Evolutionary conservation across 2,888 invertebrate genomes (phyloP).

Genomic region (Drosophila hamatofila): DNA sequence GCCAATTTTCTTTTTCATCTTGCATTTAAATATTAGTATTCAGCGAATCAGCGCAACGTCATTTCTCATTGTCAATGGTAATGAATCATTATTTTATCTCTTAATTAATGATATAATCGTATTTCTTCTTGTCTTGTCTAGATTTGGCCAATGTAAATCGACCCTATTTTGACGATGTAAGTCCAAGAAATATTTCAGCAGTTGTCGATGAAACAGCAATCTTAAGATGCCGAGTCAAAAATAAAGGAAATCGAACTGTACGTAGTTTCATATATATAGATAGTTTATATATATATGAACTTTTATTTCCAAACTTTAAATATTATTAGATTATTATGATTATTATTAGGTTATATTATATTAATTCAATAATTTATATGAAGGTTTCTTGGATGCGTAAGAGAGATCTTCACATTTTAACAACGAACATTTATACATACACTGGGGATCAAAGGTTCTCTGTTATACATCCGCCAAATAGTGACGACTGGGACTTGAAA

Average conservation of each 20-base stretch:
- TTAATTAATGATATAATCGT: neutral
- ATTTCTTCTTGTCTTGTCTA: conserved; percentile 10
- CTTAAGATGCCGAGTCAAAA: conserved; percentile 93
- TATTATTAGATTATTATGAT: too few species aligned
- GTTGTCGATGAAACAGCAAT: conserved; percentile 93
- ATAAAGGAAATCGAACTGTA: conserved; percentile 93
- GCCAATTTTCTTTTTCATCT: conserved; percentile 62
- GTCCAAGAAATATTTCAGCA: conserved; percentile 92
- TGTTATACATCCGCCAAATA: conserved; percentile 92
- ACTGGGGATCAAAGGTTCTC: conserved; percentile 95
- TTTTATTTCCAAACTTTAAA: too few species aligned
- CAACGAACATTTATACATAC: conserved; percentile 93
- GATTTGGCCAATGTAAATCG: conserved; percentile 85
- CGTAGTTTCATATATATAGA: neutral
- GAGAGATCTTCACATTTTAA: conserved; percentile 91
- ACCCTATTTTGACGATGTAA: conserved; percentile 94
- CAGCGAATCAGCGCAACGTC: conserved; percentile 67
- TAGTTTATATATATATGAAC: too few species aligned
- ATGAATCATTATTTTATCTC: neutral
- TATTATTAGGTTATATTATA: neutral
- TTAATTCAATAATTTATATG: conserved; percentile 85
- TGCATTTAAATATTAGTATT: conserved; percentile 67
- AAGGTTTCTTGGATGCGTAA: conserved; percentile 85
- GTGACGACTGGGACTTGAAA: conserved; percentile 94
- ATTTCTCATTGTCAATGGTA: conserved; percentile 63